Conservation (phyloP, 2,797 vertebrate species). For the Luscinia megarhynchos region DNA sequence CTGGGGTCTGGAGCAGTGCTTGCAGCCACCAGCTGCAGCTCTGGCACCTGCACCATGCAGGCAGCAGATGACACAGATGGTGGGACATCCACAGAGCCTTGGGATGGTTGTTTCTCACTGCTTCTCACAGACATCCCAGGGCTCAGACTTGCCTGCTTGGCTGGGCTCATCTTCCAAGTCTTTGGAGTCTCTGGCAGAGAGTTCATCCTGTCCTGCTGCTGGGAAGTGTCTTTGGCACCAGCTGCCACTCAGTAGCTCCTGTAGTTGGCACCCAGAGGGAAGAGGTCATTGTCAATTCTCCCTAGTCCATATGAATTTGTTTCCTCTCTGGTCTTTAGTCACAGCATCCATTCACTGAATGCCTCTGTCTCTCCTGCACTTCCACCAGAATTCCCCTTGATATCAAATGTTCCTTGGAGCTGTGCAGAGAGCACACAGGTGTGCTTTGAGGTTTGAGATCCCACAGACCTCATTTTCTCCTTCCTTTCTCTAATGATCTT, state of each 20-base stretch:
- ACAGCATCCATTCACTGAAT: neutral
- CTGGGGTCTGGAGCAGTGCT: neutral
- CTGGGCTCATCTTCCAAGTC: rapidly evolving
- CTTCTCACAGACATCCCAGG: neutral
- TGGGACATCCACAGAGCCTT: neutral
- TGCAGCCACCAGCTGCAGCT: neutral
- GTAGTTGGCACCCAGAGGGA: neutral
- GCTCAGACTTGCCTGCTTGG: neutral
- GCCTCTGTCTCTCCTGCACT: too few relatives aligned
- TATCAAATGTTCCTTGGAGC: neutral
- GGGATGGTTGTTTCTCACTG: neutral
- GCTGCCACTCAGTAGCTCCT: neutral
- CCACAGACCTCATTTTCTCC: neutral
- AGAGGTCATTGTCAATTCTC: neutral
- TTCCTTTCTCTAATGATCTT: neutral
- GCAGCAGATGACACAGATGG: rapidly evolving
- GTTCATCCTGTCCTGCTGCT: neutral
- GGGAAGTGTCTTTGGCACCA: neutral
- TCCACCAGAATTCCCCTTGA: neutral
- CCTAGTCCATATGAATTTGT: rapidly evolving
- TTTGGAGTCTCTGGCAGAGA: neutral
- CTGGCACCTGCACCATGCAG: neutral
- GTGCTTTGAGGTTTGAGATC: neutral
- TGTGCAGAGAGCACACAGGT: neutral
- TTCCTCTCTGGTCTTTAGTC: neutral